Percentiles rank a stretch among this genome's conserved stretches.
Evolutionary conservation across 2,888 invertebrate species (phyloP).

Genomic region (Syritta pipiens): DNA sequence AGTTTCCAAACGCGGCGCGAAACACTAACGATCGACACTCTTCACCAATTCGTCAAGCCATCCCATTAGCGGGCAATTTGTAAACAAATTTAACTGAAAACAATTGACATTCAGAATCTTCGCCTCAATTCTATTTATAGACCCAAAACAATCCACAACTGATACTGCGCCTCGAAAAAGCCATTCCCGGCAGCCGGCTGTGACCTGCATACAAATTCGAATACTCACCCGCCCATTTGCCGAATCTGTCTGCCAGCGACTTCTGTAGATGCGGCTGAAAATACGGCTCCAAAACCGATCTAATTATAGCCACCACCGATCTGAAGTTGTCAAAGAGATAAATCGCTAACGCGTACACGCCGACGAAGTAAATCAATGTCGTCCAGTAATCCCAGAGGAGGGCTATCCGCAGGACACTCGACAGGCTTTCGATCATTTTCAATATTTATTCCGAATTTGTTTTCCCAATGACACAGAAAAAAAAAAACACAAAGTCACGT

Average conservation of each 20-base stretch:
- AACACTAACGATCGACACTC: too few species aligned
- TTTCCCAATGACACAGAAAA: too few species aligned
- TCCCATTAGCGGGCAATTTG: too few species aligned
- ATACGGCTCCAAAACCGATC: slow-evolving; percentile 84
- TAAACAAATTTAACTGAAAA: too few species aligned
- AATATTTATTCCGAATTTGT: background rate
- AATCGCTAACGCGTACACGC: slow-evolving; percentile 71
- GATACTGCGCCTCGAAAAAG: too few species aligned
- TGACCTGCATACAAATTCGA: background rate
- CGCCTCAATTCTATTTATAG: background rate
- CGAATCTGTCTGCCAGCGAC: slow-evolving; percentile 84
- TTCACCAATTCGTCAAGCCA: too few species aligned
- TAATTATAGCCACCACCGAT: slow-evolving; percentile 82
- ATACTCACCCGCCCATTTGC: slow-evolving; percentile 91
- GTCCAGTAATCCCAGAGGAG: slow-evolving; percentile 74
- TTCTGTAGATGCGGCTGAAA: slow-evolving; percentile 84
- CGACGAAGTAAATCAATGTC: slow-evolving; percentile 73
- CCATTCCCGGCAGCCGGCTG: too few species aligned
- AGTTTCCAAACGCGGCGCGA: too few species aligned
- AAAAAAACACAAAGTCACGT: background rate
- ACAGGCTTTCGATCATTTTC: slow-evolving; percentile 28
- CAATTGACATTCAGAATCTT: too few species aligned
- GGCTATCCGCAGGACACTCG: slow-evolving; percentile 72
- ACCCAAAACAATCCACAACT: too few species aligned
- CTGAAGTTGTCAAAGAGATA: slow-evolving; percentile 81